A percentile compares a stretch with the other conserved stretches of the same genome.
Conservation (phyloP, 2,797 vertebrate species). For the Pteronotus mesoamericanus region DNA sequence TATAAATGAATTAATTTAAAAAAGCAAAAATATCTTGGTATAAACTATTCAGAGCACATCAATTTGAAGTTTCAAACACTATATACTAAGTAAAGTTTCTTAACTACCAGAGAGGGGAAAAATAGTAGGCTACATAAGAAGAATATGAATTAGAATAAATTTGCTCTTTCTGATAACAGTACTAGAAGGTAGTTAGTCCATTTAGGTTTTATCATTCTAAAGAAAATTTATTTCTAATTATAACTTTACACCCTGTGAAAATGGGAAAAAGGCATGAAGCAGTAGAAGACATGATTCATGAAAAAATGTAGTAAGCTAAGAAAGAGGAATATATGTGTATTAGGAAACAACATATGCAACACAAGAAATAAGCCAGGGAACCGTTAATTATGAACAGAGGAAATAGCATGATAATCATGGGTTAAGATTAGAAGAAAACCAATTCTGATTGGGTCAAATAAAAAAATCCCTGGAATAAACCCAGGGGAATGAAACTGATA, state of each 20-base stretch:
- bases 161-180: background rate
- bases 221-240: conserved; percentile 2
- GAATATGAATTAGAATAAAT: background rate
- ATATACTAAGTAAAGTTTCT: background rate
- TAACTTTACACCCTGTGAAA: background rate
- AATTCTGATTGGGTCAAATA: background rate
- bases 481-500: background rate
- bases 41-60: background rate
- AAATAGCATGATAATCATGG: background rate
- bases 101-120: background rate
- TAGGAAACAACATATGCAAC: background rate
- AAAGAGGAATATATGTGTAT: background rate
- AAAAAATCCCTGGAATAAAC: background rate
- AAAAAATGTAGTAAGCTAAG: background rate
- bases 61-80: background rate
- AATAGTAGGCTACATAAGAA: background rate
- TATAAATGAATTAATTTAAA: background rate
- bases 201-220: background rate
- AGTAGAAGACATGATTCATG: background rate
- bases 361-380: background rate
- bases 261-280: background rate
- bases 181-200: background rate
- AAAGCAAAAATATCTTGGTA: background rate
- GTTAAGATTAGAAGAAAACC: background rate
- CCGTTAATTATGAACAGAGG: background rate